Base-by-base conservation (phyloP, 2,888 invertebrate genomes). In the Macroteleia sp. region DNA sequence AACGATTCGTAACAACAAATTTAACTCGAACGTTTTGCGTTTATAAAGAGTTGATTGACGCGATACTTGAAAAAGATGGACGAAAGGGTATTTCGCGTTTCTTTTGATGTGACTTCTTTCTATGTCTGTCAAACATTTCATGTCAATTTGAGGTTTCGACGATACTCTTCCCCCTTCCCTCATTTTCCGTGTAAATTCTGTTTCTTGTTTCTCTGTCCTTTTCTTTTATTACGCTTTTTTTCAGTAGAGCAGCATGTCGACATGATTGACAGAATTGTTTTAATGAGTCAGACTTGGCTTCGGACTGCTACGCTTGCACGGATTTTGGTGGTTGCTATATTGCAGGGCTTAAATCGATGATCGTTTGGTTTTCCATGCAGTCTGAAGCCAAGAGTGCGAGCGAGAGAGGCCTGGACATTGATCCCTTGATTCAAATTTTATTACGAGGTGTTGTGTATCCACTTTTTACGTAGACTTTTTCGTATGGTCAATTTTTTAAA, bases 1-100 rank as follows among this genome's bases (percentile, higher is more conserved):
- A 79, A 79, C 71, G 76, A 79, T 76, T 75, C 79, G 79, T 67
- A 79, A 75, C 78, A 78, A 74, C 78, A 70, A 74, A 69, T 74
- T 78, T 78, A 64, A 69, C 74, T 74, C 70, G 59, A 66, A 74
- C 77, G 69, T 52, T 73, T 74, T 64, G 56, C 62, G 57, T 64
- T 52, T 69, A 78, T 73, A 69, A 73, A 78, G 69, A 73, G 73
- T 74, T 78, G 77, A 78, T 78, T 73, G 77, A 78, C 77, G 62
- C 77, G 77, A 50, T 52, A 57, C 59, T 64, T 46, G 50, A 46
- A 57, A 67, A 78, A 69, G 71, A 77, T 76, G 57, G 64, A 46
- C 70, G 54, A 57, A 69, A 42, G 69, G 56, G 48, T 59, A 69
- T 62, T 34, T 22, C 41, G 64, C 48, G 69, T 70, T 76, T 66